A percentile compares a stretch with the other conserved stretches of the same genome.
phyloP scores from a whole-genome alignment of 2,888 invertebrate genomes.

The Leptopterna dolabrata region DNA sequence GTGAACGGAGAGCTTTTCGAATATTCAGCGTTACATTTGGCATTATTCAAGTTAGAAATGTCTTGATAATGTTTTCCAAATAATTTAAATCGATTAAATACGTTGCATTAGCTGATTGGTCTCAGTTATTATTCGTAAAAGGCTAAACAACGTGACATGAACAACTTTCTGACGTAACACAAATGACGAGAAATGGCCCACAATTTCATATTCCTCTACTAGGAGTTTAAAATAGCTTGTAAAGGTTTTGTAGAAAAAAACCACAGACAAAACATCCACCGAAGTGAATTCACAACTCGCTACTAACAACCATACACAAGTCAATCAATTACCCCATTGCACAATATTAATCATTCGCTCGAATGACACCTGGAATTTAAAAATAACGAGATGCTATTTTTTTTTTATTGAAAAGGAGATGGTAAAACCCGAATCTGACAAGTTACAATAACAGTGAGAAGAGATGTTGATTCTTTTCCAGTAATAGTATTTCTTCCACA shows the following conservation, averaged over 20 bases:
- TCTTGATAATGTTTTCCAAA: background rate
- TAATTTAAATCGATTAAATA: background rate
- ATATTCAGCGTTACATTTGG: background rate
- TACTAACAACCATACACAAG: background rate
- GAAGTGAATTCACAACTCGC: background rate
- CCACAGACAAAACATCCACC: background rate
- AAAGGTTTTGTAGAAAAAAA: background rate
- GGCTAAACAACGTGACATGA: background rate
- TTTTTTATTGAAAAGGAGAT: too few species aligned
- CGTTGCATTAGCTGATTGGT: background rate
- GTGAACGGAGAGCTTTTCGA: too few species aligned
- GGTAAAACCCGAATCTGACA: too few species aligned
- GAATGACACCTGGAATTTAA: background rate
- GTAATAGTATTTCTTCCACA: too few species aligned
- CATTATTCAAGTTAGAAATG: background rate
- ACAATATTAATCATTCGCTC: background rate
- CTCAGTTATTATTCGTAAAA: background rate
- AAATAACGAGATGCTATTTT: background rate
- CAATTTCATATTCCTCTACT: background rate
- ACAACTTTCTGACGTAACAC: background rate
- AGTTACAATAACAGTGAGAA: too few species aligned
- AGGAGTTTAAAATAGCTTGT: background rate
- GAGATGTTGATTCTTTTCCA: too few species aligned
- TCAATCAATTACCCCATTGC: slow-evolving; percentile 29
- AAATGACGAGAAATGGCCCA: background rate